Conservation (phyloP, 2,797 vertebrate genomes). For the Alfaro cultratus region DNA sequence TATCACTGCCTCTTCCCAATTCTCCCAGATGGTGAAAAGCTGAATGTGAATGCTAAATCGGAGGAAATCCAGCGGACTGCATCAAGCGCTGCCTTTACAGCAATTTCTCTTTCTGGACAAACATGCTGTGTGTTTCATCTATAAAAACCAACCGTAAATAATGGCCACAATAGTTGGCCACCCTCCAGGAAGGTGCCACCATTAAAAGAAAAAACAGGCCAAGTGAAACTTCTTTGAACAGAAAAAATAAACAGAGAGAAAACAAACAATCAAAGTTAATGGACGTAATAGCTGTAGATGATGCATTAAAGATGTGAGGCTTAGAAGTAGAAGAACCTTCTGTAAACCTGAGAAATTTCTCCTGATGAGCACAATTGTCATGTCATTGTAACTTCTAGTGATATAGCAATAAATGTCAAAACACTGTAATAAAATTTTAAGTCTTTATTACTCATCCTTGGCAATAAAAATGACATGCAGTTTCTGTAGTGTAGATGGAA, state of each 20-base stretch:
- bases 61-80: neutral
- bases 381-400: neutral
- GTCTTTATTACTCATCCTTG: neutral
- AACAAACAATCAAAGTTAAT: neutral
- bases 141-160: neutral
- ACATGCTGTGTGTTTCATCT: neutral
- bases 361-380: neutral
- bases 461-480: neutral
- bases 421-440: neutral
- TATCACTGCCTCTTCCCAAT: neutral
- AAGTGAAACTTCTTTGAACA: neutral
- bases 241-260: neutral
- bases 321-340: neutral
- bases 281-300: neutral
- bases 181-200: neutral
- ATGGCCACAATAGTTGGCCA: neutral
- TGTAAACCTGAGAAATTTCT: neutral
- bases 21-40: neutral
- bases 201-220: neutral
- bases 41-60: neutral
- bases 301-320: neutral
- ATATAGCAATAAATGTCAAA: neutral
- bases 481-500: neutral
- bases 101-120: neutral
- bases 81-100: neutral